Evolutionary conservation across 2,113 vertebrate genomes (phyloP).

Genomic region (Nesospiza acunhae): DNA sequence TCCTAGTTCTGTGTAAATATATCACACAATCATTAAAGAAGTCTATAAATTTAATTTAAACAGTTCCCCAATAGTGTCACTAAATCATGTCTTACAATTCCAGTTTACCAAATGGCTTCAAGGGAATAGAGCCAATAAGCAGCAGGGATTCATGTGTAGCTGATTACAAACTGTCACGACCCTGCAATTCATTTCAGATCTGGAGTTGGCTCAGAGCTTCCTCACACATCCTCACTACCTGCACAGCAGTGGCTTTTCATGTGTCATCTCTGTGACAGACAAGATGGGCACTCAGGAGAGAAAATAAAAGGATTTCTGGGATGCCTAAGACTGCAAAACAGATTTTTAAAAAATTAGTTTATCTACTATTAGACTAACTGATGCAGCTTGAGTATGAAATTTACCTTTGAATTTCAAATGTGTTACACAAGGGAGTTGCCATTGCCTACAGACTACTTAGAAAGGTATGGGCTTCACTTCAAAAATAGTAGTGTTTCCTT

Average conservation of each 20-base stretch:
- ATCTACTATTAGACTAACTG: neutral
- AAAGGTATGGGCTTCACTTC: neutral
- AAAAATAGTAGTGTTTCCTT: neutral
- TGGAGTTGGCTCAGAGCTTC: neutral
- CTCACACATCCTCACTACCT: neutral
- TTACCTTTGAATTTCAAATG: neutral
- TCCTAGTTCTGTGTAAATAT: neutral
- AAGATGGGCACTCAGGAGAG: neutral
- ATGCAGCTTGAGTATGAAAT: neutral
- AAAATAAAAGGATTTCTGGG: neutral
- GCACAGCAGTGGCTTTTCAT: neutral
- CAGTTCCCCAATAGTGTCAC: rapidly evolving
- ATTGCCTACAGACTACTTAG: neutral
- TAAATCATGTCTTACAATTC: neutral
- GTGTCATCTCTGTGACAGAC: neutral
- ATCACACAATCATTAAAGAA: neutral
- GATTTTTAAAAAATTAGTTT: rapidly evolving
- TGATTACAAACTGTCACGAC: neutral
- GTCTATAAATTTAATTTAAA: neutral
- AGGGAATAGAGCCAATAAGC: neutral
- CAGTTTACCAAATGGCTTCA: neutral
- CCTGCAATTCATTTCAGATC: neutral
- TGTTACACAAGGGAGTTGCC: neutral
- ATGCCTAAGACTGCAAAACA: neutral
- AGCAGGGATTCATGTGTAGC: neutral